Base-by-base conservation (phyloP, 2,797 vertebrate genomes). In the Neosilurus hyrtlii region DNA sequence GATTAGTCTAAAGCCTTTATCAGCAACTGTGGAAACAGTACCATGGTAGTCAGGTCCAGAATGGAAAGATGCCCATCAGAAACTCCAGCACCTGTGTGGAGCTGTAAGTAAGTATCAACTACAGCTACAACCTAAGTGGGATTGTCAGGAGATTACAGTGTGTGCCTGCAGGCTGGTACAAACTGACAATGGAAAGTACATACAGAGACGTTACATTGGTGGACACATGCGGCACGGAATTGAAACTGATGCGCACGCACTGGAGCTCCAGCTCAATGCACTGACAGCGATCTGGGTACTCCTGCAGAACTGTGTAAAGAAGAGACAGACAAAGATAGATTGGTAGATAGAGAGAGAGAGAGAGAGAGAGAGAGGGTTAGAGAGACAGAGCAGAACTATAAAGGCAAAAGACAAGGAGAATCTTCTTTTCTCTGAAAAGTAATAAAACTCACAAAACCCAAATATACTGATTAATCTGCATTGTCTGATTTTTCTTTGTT, bases 191-290 rank as follows among this genome's bases (percentile, higher is more conserved):
- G 54, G 83, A 73, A 20, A 63, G 14, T 85, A 82, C 89, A 90
- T 82, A 88, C 86, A 91, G 77, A 51, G 91, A 84, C 0, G 87
- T 93, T 78, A 90, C 10, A 0, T 91, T 93, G 52, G 87, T 87
- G 84, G 91, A 90, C 86, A 90, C 52, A 18, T 77, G 51, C 0
- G 88, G 90, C 82, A 91, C 80, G n/a, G 88, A 89, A 22, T 77
- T 89, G 56, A 93, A 85, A 59, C 90, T 75, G 62, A 84, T 52
- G 35, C 86, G 83, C 68, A 90, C 59, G 72, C 91, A 92, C 84
- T 92, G 90, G 37, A 92, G 49, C 68, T 93, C 89, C 26, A 85
- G 91, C 86, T 90, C 90, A 66, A 79, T 86, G 85, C 91, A 93
- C 65, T 83, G 85, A 85, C 89, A 94, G 1, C 2, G 63, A 84